Evolutionary conservation across 2,888 invertebrate species (phyloP).

Genomic region (Orthonevra nobilis): DNA sequence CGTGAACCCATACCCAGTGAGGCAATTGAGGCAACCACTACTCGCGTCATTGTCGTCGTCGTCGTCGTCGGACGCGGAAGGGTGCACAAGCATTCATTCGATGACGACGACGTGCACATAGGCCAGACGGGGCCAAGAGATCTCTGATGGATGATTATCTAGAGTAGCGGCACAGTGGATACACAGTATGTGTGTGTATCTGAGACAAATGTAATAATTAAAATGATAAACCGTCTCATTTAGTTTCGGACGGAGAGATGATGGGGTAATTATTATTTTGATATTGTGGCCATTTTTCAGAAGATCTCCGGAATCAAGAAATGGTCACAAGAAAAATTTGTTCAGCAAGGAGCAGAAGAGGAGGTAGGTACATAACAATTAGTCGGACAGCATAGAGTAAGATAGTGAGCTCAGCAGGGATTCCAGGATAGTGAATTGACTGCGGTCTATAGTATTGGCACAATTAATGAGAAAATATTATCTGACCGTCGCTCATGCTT

Average conservation of each 20-base stretch:
- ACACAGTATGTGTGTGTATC: slow-evolving; percentile 22
- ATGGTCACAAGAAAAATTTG: slow-evolving; percentile 32
- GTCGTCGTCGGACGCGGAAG: slow-evolving; percentile 46
- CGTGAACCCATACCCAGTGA: slow-evolving; percentile 48
- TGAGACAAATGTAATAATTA: slow-evolving; percentile 69
- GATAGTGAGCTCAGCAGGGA: slow-evolving; percentile 10
- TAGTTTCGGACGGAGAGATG: slow-evolving; percentile 62
- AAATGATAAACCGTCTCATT: slow-evolving; percentile 67
- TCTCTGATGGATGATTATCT: slow-evolving; percentile 66
- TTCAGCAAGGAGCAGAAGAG: slow-evolving; percentile 1
- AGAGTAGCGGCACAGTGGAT: slow-evolving; percentile 57
- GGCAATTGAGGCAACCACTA: slow-evolving; percentile 55
- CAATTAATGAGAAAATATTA: slow-evolving; percentile 23
- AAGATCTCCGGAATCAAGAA: slow-evolving; percentile 49
- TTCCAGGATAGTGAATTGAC: slow-evolving; percentile 18
- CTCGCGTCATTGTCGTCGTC: slow-evolving; percentile 20
- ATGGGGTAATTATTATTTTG: slow-evolving; percentile 66
- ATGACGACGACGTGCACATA: slow-evolving; percentile 16
- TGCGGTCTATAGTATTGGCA: slow-evolving; percentile 12
- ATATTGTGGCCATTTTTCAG: slow-evolving; percentile 54
- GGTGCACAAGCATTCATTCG: slow-evolving; percentile 47
- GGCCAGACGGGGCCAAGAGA: slow-evolving; percentile 60
- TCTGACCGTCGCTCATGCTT: neutral
- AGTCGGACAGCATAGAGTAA: slow-evolving; percentile 10
- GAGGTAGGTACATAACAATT: slow-evolving; percentile 39